These are phyloP conservation scores for Synanthedon andrenaeformis DNA, from an alignment of 2,888 invertebrate genomes.

Conservation along the genomic window DNA sequence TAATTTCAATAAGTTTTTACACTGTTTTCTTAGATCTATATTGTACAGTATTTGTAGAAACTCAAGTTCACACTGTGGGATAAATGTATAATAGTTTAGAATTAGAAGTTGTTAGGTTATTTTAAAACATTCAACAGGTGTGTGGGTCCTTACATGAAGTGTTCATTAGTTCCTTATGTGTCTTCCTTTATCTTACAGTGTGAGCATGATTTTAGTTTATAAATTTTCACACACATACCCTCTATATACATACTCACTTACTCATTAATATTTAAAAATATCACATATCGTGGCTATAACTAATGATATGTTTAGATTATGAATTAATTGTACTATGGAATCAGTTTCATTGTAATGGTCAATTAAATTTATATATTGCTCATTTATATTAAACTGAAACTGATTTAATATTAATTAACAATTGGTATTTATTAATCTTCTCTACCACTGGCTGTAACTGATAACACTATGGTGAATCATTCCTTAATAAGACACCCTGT, in stretches of 20 bases:
- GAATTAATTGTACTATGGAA: background rate
- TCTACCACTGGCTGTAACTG: too few species aligned
- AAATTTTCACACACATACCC: background rate
- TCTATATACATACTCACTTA: background rate
- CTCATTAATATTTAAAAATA: constrained; percentile 1
- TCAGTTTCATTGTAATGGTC: constrained; percentile 16
- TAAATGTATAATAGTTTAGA: background rate
- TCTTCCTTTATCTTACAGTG: constrained; percentile 2
- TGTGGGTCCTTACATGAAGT: background rate
- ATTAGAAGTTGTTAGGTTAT: background rate
- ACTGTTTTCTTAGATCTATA: too few species aligned
- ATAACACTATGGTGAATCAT: too few species aligned
- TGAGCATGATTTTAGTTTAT: background rate
- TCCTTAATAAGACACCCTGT: too few species aligned
- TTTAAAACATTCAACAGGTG: background rate
- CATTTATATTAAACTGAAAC: constrained; percentile 14
- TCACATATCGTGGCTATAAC: constrained; percentile 16
- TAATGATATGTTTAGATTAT: constrained; percentile 8
- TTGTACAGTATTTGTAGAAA: background rate
- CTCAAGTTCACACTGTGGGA: background rate
- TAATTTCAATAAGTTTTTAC: too few species aligned
- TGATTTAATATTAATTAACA: too few species aligned
- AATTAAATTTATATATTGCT: constrained; percentile 27
- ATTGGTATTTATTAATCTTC: too few species aligned
- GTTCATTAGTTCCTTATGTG: constrained; percentile 4